These are phyloP conservation scores for Panurus biarmicus DNA, from an alignment of 2,113 vertebrate genomes.

Conservation along the genomic window DNA sequence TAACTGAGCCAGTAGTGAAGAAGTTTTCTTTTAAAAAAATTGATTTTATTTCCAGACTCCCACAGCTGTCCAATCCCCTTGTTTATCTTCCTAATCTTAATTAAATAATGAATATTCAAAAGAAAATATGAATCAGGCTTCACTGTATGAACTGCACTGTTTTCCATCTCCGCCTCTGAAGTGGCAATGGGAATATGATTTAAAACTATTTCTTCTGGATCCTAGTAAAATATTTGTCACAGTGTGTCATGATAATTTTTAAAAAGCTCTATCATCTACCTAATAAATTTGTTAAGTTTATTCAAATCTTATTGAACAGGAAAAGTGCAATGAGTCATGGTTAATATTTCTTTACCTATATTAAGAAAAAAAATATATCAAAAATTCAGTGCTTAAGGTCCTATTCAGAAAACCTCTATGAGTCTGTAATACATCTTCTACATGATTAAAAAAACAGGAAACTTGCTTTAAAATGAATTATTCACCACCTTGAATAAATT, in stretches of 20 bases:
- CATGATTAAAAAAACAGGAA: slow-evolving; percentile 46
- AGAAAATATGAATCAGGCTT: not conserved
- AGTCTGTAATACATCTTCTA: slow-evolving; percentile 54
- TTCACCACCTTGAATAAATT: slow-evolving; percentile 53
- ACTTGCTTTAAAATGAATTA: slow-evolving; percentile 61
- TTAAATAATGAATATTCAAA: slow-evolving; percentile 59
- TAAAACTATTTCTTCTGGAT: slow-evolving; percentile 44
- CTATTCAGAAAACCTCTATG: slow-evolving; percentile 42
- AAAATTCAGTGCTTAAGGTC: slow-evolving; percentile 41
- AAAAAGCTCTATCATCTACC: slow-evolving; percentile 39
- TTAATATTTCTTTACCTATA: slow-evolving; percentile 56
- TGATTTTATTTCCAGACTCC: not conserved
- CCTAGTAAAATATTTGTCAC: slow-evolving; percentile 47
- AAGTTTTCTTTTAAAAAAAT: not conserved
- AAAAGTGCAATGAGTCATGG: slow-evolving; percentile 32
- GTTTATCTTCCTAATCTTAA: slow-evolving; percentile 55
- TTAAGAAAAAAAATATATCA: slow-evolving; percentile 34
- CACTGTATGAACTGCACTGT: not conserved
- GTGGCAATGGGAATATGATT: not conserved
- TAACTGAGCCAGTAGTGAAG: not conserved
- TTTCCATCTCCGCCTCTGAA: slow-evolving; percentile 9
- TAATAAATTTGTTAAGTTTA: slow-evolving; percentile 45
- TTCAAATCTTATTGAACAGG: slow-evolving; percentile 32
- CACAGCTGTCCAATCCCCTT: not conserved
- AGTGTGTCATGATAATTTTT: slow-evolving; percentile 27